phyloP scores from a whole-genome alignment of 1,140 invertebrate species.

The Heliconius hermathena region DNA sequence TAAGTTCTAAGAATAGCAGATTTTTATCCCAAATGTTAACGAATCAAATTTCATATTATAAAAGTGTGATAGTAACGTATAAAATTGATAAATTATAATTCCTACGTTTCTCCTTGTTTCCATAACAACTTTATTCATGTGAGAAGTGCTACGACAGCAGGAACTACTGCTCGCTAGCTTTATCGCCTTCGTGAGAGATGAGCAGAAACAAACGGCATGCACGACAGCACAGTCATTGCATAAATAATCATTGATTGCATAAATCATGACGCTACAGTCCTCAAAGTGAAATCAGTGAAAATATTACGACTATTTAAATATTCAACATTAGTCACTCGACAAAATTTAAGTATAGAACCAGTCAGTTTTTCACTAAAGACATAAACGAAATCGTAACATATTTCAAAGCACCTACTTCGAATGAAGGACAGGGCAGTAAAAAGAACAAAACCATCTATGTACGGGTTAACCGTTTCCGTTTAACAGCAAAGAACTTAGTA shows the following conservation, averaged over 20 bases:
- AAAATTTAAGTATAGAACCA: too few relatives aligned
- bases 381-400: background rate
- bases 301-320: too few relatives aligned
- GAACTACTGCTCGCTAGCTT: background rate
- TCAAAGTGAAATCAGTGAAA: too few relatives aligned
- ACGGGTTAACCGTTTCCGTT: slow-evolving; percentile 15
- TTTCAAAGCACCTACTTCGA: background rate
- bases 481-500: slow-evolving; percentile 12
- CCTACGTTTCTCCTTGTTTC: background rate
- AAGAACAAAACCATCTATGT: slow-evolving; percentile 4
- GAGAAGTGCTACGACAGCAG: background rate
- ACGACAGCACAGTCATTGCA: background rate
- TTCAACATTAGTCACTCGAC: too few relatives aligned
- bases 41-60: background rate
- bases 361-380: background rate
- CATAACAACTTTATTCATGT: background rate
- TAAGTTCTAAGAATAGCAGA: too few relatives aligned
- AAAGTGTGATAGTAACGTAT: background rate
- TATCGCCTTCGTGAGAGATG: background rate
- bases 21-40: too few relatives aligned
- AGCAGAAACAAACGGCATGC: background rate
- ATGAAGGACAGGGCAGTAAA: background rate
- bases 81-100: background rate
- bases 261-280: too few relatives aligned
- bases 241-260: background rate